A percentile compares a stretch with the other conserved stretches of the same genome.
Evolutionary conservation across 2,888 invertebrate species (phyloP).

Genomic region (Lutraria lutraria): DNA sequence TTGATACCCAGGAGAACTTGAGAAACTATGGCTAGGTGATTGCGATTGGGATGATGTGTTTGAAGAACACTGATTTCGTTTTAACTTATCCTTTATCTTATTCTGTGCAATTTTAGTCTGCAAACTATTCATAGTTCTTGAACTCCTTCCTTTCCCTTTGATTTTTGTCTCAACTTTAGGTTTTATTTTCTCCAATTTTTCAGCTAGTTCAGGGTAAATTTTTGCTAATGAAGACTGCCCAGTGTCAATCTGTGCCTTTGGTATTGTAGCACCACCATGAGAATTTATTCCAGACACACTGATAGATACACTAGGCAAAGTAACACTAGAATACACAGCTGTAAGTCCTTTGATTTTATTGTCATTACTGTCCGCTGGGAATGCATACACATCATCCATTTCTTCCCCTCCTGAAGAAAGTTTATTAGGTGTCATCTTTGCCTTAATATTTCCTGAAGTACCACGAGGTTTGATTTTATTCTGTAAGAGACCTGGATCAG

Average conservation of each 20-base stretch:
- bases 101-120: slow-evolving; percentile 87
- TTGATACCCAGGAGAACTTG: slow-evolving; percentile 69
- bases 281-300: slow-evolving; percentile 55
- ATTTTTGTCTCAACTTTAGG: slow-evolving; percentile 78
- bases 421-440: slow-evolving; percentile 62
- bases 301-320: slow-evolving; percentile 59
- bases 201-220: slow-evolving; percentile 85
- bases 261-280: slow-evolving; percentile 46
- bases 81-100: slow-evolving; percentile 86
- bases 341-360: slow-evolving; percentile 53
- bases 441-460: slow-evolving; percentile 62
- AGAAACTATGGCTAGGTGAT: slow-evolving; percentile 71
- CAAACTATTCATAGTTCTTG: slow-evolving; percentile 86
- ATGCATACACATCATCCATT: slow-evolving; percentile 84
- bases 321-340: slow-evolving; percentile 58
- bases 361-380: slow-evolving; percentile 77
- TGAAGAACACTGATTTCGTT: slow-evolving; percentile 75
- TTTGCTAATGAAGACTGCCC: slow-evolving; percentile 81
- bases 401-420: slow-evolving; percentile 70
- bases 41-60: slow-evolving; percentile 74
- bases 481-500: slow-evolving; percentile 75
- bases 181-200: slow-evolving; percentile 83
- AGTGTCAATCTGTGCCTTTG: slow-evolving; percentile 58
- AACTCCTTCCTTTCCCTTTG: slow-evolving; percentile 80
- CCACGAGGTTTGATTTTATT: slow-evolving; percentile 79